Evolutionary conservation across 1,140 invertebrate genomes (phyloP), one percentile per base, ranked within the genome.

Genomic region (Drosophila trapezifrons): DNA sequence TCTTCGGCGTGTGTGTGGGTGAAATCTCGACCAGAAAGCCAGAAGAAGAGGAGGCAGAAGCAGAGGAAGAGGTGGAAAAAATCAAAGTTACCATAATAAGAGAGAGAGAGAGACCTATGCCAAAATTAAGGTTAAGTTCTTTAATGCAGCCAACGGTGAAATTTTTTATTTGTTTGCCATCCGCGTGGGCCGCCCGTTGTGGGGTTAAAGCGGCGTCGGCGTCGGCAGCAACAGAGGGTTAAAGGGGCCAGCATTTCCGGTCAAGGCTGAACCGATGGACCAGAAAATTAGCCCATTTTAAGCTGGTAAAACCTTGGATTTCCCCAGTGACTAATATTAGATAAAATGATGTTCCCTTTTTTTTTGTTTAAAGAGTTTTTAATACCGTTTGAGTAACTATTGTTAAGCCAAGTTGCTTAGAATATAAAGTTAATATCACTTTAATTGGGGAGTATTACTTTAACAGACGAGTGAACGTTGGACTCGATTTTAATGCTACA

Each of bases 71-170:
- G 40, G 35, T 32, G 66, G 63, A 38, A 67, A 27, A 57, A 57
- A 71, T 57, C 69, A 47, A 57, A 71, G 69, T 72, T 72, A 72
- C 66, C 69, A 71, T 72, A 72, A 72, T 56, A 70, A 71, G 42
- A 47, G 43, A 71, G 51, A 29, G 46, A 27, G 45, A 4, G 20
- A 58, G 17, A 35, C 52, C 47, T 35, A 71, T 72, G 69, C 69
- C 69, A 72, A 72, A 72, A 72, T 72, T 72, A 72, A 72, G 69
- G 69, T 72, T 72, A 72, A 72, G 69, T 72, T 72, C 69, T 72
- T 72, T 71, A 71, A 71, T 72, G 69, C 69, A 72, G 52, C 66
- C 69, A 58, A 71, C 66, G 69, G 69, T 71, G 67, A 71, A 71
- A 71, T 70, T 71, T 70, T 54, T 20, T 22, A 32, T 57, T 52